Evolutionary conservation across 2,113 vertebrate genomes (phyloP).

Genomic region (Channa maculata): DNA sequence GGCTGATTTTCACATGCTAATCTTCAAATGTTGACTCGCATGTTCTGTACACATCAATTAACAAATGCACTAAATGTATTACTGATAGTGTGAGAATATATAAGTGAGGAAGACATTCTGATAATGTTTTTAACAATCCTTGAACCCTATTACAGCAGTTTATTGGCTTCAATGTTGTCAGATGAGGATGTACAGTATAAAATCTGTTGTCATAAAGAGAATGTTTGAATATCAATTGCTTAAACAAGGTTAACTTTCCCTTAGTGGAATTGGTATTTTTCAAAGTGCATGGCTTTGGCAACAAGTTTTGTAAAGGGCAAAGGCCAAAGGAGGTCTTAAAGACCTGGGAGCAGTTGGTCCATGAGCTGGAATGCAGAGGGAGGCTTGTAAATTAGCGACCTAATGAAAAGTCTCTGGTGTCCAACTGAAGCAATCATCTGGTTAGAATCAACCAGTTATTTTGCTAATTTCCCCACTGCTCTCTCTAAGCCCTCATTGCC

Average conservation of each 20-base stretch:
- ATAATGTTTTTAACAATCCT: too few relatives aligned
- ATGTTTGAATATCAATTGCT: not conserved
- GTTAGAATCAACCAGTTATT: conserved; percentile 99
- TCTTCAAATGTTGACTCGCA: too few relatives aligned
- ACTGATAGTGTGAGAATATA: too few relatives aligned
- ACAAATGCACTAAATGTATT: too few relatives aligned
- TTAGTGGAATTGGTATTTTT: conserved; percentile 43
- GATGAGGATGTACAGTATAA: not conserved
- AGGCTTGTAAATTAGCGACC: conserved; percentile 97
- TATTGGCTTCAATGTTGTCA: not conserved
- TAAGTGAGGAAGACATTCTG: too few relatives aligned
- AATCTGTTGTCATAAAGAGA: not conserved
- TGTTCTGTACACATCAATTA: too few relatives aligned
- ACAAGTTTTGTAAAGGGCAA: conserved; percentile 57
- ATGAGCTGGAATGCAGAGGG: conserved; percentile 91
- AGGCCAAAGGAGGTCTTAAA: conserved; percentile 86
- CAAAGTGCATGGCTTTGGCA: conserved; percentile 46
- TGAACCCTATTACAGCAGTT: too few relatives aligned
- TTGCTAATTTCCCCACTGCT: conserved; percentile 95
- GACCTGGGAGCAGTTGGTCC: conserved; percentile 86
- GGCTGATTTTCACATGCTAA: too few relatives aligned
- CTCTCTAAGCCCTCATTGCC: conserved; percentile 91
- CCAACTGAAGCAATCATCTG: conserved; percentile 98
- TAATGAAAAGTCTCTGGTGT: conserved; percentile 97
- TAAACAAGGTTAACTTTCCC: conserved; percentile 8